Conservation (phyloP, 2,113 vertebrate species). For the Riparia riparia region DNA sequence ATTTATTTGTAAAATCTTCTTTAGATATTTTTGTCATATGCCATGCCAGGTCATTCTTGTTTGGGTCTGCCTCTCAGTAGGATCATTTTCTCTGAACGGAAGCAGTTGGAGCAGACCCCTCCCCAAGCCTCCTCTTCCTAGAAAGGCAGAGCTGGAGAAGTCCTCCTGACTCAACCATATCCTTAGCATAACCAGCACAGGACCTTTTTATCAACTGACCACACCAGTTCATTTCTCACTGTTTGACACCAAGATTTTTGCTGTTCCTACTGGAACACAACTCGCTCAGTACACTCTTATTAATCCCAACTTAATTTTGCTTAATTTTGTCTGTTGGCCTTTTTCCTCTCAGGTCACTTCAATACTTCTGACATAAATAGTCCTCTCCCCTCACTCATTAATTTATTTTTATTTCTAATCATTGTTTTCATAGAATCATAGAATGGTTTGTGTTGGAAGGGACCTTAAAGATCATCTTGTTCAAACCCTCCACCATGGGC, state of each 20-base stretch:
- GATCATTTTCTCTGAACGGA: neutral
- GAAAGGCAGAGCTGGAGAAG: neutral
- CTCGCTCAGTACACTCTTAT: neutral
- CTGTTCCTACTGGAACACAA: neutral
- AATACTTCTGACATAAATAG: neutral
- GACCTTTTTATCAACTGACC: neutral
- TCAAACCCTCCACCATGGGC: neutral
- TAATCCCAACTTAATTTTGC: neutral
- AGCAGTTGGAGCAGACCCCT: neutral
- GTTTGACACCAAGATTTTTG: neutral
- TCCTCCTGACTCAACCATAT: neutral
- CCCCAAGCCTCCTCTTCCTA: neutral
- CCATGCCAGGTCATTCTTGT: neutral
- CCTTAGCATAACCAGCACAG: neutral
- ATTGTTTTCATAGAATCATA: neutral
- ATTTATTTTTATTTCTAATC: neutral
- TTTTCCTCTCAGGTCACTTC: neutral
- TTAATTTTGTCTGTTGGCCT: neutral
- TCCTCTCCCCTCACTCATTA: neutral
- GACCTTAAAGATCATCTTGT: neutral
- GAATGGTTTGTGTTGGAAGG: neutral
- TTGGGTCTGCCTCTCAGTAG: neutral
- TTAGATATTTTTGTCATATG: neutral
- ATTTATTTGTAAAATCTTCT: neutral
- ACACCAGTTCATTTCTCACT: neutral